Evolutionary conservation across 1,140 invertebrate species (phyloP).

Genomic region (Eurytemora carolleeae): DNA sequence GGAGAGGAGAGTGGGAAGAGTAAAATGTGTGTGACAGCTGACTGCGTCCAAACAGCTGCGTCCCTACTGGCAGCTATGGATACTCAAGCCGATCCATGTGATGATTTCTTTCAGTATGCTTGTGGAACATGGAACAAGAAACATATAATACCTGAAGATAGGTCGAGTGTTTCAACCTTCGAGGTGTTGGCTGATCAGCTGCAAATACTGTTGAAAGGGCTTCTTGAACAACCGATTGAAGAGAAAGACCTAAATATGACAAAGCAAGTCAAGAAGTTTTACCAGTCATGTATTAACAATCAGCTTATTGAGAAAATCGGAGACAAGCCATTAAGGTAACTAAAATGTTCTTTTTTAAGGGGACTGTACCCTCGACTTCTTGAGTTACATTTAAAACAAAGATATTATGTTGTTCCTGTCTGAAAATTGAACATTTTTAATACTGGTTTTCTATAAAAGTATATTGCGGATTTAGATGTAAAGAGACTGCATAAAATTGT

Average conservation of each 20-base stretch:
- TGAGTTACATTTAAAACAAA: too few relatives aligned
- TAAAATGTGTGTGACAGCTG: neutral
- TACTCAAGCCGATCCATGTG: constrained; percentile 50
- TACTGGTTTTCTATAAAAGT: too few relatives aligned
- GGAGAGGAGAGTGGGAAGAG: neutral
- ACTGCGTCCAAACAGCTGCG: constrained; percentile 40
- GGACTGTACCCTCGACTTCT: too few relatives aligned
- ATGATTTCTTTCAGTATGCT: constrained; percentile 53
- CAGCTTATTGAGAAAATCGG: constrained; percentile 39
- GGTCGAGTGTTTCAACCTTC: constrained; percentile 65
- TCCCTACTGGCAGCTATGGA: constrained; percentile 68
- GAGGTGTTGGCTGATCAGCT: constrained; percentile 67
- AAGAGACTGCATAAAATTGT: too few relatives aligned
- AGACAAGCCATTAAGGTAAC: constrained; percentile 52
- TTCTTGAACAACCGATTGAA: too few relatives aligned
- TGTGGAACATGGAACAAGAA: constrained; percentile 65
- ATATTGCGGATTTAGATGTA: too few relatives aligned
- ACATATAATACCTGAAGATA: constrained; percentile 70
- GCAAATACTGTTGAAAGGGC: constrained; percentile 56
- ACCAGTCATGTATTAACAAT: constrained; percentile 63
- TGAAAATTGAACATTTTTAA: too few relatives aligned
- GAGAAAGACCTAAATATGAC: constrained; percentile 22
- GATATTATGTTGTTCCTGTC: too few relatives aligned
- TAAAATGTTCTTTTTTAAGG: constrained; percentile 36
- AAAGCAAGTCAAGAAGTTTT: constrained; percentile 59